Conservation (phyloP, 2,888 invertebrate species). For the Steromphala cineraria region DNA sequence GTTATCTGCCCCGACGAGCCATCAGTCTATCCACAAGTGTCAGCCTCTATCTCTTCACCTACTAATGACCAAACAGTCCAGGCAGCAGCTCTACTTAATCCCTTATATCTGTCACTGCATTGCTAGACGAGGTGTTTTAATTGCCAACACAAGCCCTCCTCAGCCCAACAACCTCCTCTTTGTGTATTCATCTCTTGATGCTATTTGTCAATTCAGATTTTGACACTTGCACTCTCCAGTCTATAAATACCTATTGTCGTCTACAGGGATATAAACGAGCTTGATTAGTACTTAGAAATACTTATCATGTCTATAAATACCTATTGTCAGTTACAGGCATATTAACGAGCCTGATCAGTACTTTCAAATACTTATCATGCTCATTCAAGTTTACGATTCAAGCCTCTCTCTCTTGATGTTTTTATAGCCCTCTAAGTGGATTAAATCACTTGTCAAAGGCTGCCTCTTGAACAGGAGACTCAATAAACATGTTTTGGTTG, state of each 20-base stretch:
- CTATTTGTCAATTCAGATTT: not conserved
- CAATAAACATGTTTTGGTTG: not conserved
- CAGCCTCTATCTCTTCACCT: not conserved
- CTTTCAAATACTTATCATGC: not conserved
- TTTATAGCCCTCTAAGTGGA: not conserved
- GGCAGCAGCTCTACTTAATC: not conserved
- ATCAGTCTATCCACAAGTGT: no score
- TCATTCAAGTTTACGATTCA: not conserved
- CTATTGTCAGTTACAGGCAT: not conserved
- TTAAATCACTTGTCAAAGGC: not conserved
- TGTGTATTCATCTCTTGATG: not conserved
- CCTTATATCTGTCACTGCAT: not conserved
- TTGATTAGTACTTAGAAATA: not conserved
- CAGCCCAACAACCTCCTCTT: no score
- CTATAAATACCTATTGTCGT: not conserved
- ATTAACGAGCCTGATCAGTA: not conserved
- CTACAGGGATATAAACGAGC: not conserved
- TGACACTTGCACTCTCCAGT: not conserved
- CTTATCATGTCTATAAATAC: not conserved
- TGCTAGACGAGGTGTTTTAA: not conserved
- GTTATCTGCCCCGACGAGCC: not conserved
- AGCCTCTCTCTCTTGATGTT: not conserved
- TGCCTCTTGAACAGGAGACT: not conserved
- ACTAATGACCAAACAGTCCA: not conserved
- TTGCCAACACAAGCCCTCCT: not conserved